Conservation (phyloP, 2,888 invertebrate species). For the Chrysina gloriosa region DNA sequence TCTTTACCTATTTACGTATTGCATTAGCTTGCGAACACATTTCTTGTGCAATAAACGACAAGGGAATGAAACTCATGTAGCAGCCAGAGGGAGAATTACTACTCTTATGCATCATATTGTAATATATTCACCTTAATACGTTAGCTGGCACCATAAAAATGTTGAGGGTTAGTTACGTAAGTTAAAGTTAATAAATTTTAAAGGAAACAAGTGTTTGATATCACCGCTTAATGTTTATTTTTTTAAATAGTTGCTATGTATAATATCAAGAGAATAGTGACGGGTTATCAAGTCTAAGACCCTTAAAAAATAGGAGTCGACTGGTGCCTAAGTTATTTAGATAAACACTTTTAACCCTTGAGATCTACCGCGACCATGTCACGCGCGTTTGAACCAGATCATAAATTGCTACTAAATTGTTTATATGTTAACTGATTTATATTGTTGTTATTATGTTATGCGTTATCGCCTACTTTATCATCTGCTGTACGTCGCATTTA, state of each 20-base stretch:
- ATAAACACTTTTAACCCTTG: constrained; percentile 32
- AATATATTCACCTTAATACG: too few relatives aligned
- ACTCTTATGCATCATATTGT: too few relatives aligned
- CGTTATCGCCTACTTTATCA: constrained; percentile 22
- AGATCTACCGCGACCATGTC: constrained; percentile 12
- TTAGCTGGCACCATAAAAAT: neutral
- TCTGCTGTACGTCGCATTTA: constrained; percentile 16
- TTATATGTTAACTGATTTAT: constrained; percentile 31
- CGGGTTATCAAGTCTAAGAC: constrained; percentile 14
- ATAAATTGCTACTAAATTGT: constrained; percentile 29
- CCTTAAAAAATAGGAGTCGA: constrained; percentile 9
- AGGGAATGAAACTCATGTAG: too few relatives aligned
- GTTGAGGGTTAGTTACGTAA: too few relatives aligned
- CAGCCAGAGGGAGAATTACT: too few relatives aligned
- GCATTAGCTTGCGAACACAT: too few relatives aligned
- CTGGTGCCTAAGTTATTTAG: constrained; percentile 15
- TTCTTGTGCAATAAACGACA: too few relatives aligned
- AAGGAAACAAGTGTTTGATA: constrained; percentile 2
- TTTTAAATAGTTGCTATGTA: neutral
- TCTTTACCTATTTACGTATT: too few relatives aligned
- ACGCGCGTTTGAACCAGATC: constrained; percentile 10
- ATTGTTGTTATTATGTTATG: constrained; percentile 31
- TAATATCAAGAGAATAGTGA: neutral
- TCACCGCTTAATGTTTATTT: constrained; percentile 3
- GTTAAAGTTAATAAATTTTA: too few relatives aligned